Evolutionary conservation across 2,113 vertebrate genomes (phyloP), one percentile per base, ranked within the genome.

Genomic region (Odobenus rosmarus): DNA sequence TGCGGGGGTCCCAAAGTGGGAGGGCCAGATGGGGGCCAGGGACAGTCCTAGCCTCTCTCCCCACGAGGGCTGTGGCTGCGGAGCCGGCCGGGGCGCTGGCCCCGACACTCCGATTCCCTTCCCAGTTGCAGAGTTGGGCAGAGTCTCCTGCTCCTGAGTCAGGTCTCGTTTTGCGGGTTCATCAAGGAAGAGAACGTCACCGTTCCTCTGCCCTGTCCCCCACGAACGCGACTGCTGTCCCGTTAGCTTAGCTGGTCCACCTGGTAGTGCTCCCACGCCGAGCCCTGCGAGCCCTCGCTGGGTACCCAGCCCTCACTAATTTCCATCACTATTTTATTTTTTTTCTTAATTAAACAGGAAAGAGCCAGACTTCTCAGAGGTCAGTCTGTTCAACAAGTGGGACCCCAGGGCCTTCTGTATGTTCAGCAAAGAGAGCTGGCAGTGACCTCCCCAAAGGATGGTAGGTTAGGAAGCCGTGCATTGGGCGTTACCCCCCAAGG

Each of bases 341-440:
- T 89, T 98, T 57, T 98, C 98, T 97, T 98, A 98, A 59, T 98
- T 89, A 96, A 97, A 97, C 98, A 99, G 99, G 99, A 99, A 98
- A 99, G 99, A 98, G 99, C 99, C 97, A 98, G 98, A 98, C 95
- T 98, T 76, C 99, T 99, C 95, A 98, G 98, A 97, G 99, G 99
- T 98, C 99, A 98, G 98, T 98, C 98, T 42, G 97, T 98, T 76
- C 99, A 98, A 42, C 98, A 98, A 15, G 99, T 99, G 92, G 99
- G 99, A 98, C 99, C 99, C 93, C 99, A 99, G 98, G 99, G 99
- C 98, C 99, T 99, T 95, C 98, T 99, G 0, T 99, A 99, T 74
- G 98, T 99, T 76, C 99, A 99, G 97, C 99, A 99, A 96, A 98
- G 99, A 98, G 99, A 99, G 96, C 99, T 99, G 98, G 99, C 99